Evolutionary conservation across 2,888 invertebrate species (phyloP).

Genomic region (Chloroclysta siterata): DNA sequence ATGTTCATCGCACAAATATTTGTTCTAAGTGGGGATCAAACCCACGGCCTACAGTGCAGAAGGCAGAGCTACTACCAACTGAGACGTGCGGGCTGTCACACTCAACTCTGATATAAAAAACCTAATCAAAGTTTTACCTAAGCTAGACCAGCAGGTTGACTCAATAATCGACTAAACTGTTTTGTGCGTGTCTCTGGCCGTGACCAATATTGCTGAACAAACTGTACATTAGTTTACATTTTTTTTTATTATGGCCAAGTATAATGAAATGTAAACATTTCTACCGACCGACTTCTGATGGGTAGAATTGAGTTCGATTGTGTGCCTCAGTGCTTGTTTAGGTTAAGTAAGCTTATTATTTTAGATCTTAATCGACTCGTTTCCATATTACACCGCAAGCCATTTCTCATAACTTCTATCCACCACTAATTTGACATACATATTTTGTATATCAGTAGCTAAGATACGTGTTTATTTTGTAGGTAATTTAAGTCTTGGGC

Average conservation of each 20-base stretch:
- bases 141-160: no score
- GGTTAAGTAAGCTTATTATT: not conserved
- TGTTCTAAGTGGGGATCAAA: no score
- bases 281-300: not conserved
- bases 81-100: no score
- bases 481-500: no score
- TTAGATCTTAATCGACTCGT: not conserved
- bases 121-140: no score
- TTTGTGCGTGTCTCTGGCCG: not conserved
- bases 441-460: not conserved
- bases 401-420: not conserved
- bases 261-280: not conserved
- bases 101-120: no score
- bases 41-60: no score
- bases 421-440: not conserved
- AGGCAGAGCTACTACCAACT: no score
- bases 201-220: not conserved
- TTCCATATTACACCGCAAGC: not conserved
- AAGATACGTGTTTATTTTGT: not conserved
- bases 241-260: not conserved
- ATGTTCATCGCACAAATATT: no score
- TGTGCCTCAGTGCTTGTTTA: not conserved
- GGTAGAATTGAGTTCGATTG: not conserved
- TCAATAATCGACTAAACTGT: not conserved
- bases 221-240: no score